Conservation (phyloP, 2,888 invertebrate genomes). For the Nomada hirtipes region DNA sequence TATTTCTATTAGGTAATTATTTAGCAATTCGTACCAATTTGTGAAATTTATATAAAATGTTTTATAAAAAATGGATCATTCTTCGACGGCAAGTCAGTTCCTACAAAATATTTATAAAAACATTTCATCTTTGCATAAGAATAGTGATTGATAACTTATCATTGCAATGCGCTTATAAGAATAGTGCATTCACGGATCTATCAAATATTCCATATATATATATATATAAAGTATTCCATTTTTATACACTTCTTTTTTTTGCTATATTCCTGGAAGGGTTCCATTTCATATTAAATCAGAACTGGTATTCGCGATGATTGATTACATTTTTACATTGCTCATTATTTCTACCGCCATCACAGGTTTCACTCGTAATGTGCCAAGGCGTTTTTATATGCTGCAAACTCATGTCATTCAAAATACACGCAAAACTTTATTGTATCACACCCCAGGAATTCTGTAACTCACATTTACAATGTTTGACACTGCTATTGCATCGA, state of each 20-base stretch:
- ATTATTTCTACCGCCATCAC: constrained; percentile 6
- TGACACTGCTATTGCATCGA: constrained; percentile 52
- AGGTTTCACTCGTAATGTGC: constrained; percentile 62
- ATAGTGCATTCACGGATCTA: constrained; percentile 53
- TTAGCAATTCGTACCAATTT: constrained; percentile 73
- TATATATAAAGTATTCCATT: constrained; percentile 57
- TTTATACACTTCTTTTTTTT: constrained; percentile 43
- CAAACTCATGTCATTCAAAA: constrained; percentile 22
- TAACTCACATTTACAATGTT: constrained; percentile 47
- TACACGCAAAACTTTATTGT: constrained; percentile 31
- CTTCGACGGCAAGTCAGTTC: constrained; percentile 75
- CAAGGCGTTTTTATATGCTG: constrained; percentile 61
- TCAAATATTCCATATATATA: constrained; percentile 61
- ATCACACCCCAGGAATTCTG: constrained; percentile 55
- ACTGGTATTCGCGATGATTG: not conserved
- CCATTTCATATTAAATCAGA: constrained; percentile 20
- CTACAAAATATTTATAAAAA: constrained; percentile 73
- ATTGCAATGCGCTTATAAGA: constrained; percentile 24
- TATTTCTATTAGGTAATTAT: constrained; percentile 77
- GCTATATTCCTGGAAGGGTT: constrained; percentile 54
- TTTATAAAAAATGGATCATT: constrained; percentile 74
- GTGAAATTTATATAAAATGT: constrained; percentile 75
- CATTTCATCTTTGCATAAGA: constrained; percentile 64
- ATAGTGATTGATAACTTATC: constrained; percentile 52
- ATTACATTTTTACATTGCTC: constrained; percentile 16